Evolutionary conservation across 2,113 vertebrate species (phyloP), one percentile per base, ranked within the genome.

Genomic region (Psammodynastes pulverulentus): DNA sequence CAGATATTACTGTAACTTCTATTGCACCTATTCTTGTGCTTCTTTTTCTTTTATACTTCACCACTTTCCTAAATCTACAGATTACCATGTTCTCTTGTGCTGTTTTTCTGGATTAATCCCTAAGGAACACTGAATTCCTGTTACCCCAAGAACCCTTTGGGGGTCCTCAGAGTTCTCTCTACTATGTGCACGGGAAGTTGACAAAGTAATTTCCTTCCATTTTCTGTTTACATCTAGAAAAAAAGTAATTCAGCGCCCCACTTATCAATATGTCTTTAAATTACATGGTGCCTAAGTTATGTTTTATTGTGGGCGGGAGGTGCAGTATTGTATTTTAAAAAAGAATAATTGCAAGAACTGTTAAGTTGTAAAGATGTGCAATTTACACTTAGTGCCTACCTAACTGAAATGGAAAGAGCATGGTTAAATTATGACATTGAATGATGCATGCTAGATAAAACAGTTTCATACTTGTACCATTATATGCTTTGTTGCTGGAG

Each of bases 251-350:
- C 92, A 88, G 23, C 58, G 0, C 52, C 72, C 24, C 0, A 0
- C 72, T 79, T 43, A 67, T 92, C 91, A 93, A 90, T 92, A 93
- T 93, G 52, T 79, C 51, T 96, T 84, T 87, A 88, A 56, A 85
- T 53, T 58, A 15, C 21, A 39, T 43, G 94, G 87, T 5, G 7
- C 58, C 13, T n/a, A 29, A 91, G 94, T 95, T 87, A 24, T 49
- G 21, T 96, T 96, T 95, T 94, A 92, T 94, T 95, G 88, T 92
- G 94, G 89, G 94, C 95, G 49, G 12, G 2, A 91, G 93, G 48
- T 96, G 92, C 91, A 91, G 89, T 96, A 54, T 79, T 92, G 52
- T 93, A 92, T 90, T 95, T 93, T 91, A 93, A 93, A 92, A 92
- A 91, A 93, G 94, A 92, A 86, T 93, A 93, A 93, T 91, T 88